These are phyloP conservation scores for Sabellastarte sp. DNA, from an alignment of 2,888 invertebrate species.

Conservation along the genomic window DNA sequence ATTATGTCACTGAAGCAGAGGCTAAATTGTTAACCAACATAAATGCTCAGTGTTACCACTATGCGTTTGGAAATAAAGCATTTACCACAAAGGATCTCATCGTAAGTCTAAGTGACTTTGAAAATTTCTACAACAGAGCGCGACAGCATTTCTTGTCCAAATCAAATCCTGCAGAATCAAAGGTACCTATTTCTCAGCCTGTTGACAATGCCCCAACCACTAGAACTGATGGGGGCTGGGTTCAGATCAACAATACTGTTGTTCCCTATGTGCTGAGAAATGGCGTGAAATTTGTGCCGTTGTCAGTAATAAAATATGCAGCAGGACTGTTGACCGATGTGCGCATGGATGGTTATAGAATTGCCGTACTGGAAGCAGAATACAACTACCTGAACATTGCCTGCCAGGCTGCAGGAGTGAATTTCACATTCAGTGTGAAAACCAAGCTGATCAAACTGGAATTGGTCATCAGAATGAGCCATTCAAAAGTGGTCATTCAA, in stretches of 20 bases:
- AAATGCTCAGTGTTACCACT: slow-evolving; percentile 87
- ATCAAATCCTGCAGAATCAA: slow-evolving; percentile 51
- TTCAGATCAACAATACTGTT: slow-evolving; percentile 17
- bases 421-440: slow-evolving; percentile 43
- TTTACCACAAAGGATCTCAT: slow-evolving; percentile 88
- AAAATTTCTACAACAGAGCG: slow-evolving; percentile 83
- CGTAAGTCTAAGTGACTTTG: slow-evolving; percentile 82
- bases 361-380: slow-evolving; percentile 40
- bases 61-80: slow-evolving; percentile 81
- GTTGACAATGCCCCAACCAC: slow-evolving; percentile 8
- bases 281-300: slow-evolving; percentile 11
- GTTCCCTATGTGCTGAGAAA: slow-evolving; percentile 8
- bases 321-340: slow-evolving; percentile 36
- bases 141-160: slow-evolving; percentile 50
- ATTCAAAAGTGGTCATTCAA: slow-evolving; percentile 37
- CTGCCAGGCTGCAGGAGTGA: slow-evolving; percentile 47
- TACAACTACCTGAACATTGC: slow-evolving; percentile 46
- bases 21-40: slow-evolving; percentile 88
- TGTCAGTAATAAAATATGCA: slow-evolving; percentile 10
- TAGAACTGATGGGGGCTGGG: slow-evolving; percentile 16
- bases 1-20: slow-evolving; percentile 88
- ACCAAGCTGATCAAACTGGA: slow-evolving; percentile 44
- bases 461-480: slow-evolving; percentile 32
- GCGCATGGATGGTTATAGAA: slow-evolving; percentile 32
- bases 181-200: slow-evolving; percentile 51